Percentiles rank a stretch among this genome's conserved stretches.
Conservation (phyloP, 2,888 invertebrate species). For the Ochropleura leucogaster region DNA sequence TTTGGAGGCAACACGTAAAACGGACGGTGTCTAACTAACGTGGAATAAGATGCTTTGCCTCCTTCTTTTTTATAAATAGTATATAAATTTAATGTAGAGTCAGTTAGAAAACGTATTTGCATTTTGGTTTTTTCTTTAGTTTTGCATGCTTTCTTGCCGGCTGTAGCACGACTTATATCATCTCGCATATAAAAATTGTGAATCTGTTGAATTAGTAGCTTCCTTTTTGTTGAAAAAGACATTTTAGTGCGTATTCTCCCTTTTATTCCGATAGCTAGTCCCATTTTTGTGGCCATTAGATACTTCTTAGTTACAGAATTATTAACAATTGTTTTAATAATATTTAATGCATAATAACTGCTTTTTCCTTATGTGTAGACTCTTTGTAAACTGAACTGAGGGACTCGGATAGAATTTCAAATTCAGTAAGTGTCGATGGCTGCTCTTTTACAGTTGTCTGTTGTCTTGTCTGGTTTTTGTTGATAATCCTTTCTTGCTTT, state of each 20-base stretch:
- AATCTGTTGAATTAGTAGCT: constrained; percentile 33
- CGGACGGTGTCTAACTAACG: constrained; percentile 31
- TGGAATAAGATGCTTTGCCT: constrained; percentile 33
- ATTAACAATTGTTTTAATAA: constrained; percentile 26
- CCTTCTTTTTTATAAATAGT: constrained; percentile 33
- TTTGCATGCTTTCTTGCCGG: constrained; percentile 14
- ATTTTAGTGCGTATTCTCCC: constrained; percentile 33
- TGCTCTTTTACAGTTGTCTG: constrained; percentile 14
- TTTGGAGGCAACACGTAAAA: constrained; percentile 30
- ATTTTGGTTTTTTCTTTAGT: constrained; percentile 10
- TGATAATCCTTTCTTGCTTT: constrained; percentile 29
- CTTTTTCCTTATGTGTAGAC: constrained; percentile 25
- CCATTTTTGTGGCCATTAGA: constrained; percentile 32
- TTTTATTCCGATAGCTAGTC: constrained; percentile 29
- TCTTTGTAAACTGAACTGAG: constrained; percentile 6
- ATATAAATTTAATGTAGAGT: constrained; percentile 32
- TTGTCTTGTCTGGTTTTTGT: constrained; percentile 20
- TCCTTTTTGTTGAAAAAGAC: constrained; percentile 30
- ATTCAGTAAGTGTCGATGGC: constrained; percentile 23
- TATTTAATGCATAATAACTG: too few species aligned
- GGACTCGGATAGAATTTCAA: constrained; percentile 15
- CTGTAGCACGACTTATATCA: constrained; percentile 12
- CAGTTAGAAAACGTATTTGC: constrained; percentile 40
- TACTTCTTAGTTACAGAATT: constrained; percentile 34
- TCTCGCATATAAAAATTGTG: constrained; percentile 25